phyloP scores from a whole-genome alignment of 2,113 vertebrate genomes.

The Archocentrus centrarchus region DNA sequence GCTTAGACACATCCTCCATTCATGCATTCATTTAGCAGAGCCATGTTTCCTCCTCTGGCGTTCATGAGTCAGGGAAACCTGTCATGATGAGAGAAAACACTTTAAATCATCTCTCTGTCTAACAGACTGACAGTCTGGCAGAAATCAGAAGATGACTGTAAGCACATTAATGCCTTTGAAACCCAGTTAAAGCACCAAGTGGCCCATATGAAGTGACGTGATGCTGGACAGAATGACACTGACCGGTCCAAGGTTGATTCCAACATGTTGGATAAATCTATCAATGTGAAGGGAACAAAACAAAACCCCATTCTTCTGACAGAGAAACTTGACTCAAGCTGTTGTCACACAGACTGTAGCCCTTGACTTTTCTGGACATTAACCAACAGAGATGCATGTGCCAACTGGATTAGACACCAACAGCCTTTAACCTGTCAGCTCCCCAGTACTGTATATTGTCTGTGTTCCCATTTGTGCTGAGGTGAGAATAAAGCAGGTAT shows the following conservation, averaged over 20 bases:
- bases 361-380: background rate
- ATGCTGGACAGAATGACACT: slow-evolving; percentile 16
- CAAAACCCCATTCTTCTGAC: background rate
- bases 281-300: background rate
- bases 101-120: slow-evolving; percentile 45
- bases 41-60: slow-evolving; percentile 22
- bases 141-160: slow-evolving; percentile 6
- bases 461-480: background rate
- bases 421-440: background rate
- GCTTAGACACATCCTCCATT: slow-evolving; percentile 44
- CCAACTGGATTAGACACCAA: background rate
- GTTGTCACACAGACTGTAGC: background rate
- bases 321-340: background rate
- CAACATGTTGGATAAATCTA: background rate
- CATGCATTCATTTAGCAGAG: slow-evolving; percentile 36
- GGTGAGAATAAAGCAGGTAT: background rate
- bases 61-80: slow-evolving; percentile 64
- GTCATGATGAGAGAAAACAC: slow-evolving; percentile 36
- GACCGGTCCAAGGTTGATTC: background rate
- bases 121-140: slow-evolving; percentile 43
- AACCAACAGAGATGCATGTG: background rate
- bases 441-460: background rate
- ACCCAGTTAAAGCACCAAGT: background rate
- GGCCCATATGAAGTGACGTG: background rate
- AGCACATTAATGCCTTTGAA: slow-evolving; percentile 22